Evolutionary conservation across 2,797 vertebrate genomes (phyloP), one percentile per base, ranked within the genome.

Genomic region (Choloepus didactylus): DNA sequence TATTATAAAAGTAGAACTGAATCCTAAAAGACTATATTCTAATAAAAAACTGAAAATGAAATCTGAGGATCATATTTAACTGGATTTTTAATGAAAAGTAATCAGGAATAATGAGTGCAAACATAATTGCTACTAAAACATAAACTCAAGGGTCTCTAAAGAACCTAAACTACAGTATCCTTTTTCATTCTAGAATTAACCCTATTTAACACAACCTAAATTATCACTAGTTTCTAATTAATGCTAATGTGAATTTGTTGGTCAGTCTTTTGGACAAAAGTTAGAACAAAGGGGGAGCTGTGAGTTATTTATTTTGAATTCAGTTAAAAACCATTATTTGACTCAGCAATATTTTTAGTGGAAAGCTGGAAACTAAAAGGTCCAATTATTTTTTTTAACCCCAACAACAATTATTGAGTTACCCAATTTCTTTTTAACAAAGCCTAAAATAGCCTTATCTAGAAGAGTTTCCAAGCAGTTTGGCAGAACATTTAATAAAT

Each of bases 31-130:
- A 84, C 15, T 38, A 67, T 9, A 89, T 76, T 80, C 44, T 76
- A 95, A 93, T 95, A 18, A 95, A 97, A 93, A 73, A n/a, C 62
- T 94, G 21, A 85, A 96, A 97, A 87, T 56, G 7, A 93, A 66
- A 77, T 60, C 70, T 38, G 79, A 95, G 2, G 94, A 95, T 72
- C 7, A 89, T 27, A 89, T 56, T 90, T 90, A 92, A 93, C 70
- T 94, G 79, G 16, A 54, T n/a, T 87, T 88, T 87, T 89, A 95
- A 80, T 72, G 15, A 79, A 23, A 96, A 95, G 21, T 76, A 14
- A 87, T 1, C 51, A 92, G 75, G 69, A 81, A 87, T 69, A 38
- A 77, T 77, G 56, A 93, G 27, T 9, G 41, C 69, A 75, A 91
- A 81, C n/a, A 89, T 18, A 91, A 95, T 64, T 70, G 56, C 2